Conservation (phyloP, 2,797 vertebrate genomes). For the Tamandua tetradactyla region DNA sequence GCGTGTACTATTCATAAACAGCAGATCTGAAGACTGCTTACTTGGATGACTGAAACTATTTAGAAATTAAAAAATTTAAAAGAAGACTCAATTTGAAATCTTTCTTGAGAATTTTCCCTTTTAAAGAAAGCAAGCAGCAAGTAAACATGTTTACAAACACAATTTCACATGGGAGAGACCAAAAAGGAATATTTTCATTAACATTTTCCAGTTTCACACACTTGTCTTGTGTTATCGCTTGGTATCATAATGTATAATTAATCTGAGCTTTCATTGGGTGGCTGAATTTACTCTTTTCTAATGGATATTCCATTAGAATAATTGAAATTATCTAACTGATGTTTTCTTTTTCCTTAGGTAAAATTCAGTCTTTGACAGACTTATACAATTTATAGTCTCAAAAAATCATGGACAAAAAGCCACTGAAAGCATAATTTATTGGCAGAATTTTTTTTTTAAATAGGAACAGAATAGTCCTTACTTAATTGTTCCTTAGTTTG, state of each 20-base stretch:
- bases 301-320: constrained; percentile 56
- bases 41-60: constrained; percentile 54
- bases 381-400: constrained; percentile 23
- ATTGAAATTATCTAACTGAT: background rate
- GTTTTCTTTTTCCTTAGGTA: background rate
- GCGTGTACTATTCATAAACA: constrained; percentile 37
- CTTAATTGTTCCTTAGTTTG: constrained; percentile 31
- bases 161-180: constrained; percentile 18
- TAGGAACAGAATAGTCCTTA: background rate
- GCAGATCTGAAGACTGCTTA: constrained; percentile 28
- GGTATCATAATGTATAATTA: background rate
- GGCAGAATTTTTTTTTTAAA: background rate
- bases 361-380: constrained; percentile 45
- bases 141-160: constrained; percentile 58
- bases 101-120: constrained; percentile 40
- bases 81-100: constrained; percentile 45
- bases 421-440: background rate
- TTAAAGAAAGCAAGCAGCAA: constrained; percentile 56
- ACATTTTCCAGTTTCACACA: constrained; percentile 27
- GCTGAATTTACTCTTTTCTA: constrained; percentile 19
- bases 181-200: constrained; percentile 52
- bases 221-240: constrained; percentile 35
- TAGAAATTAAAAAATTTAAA: constrained; percentile 45
- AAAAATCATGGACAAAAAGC: constrained; percentile 19
- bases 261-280: constrained; percentile 28